A percentile compares a stretch with the other conserved stretches of the same genome.
These are phyloP conservation scores for Helarctos malayanus DNA, from an alignment of 2,797 vertebrate species.

Conservation along the genomic window DNA sequence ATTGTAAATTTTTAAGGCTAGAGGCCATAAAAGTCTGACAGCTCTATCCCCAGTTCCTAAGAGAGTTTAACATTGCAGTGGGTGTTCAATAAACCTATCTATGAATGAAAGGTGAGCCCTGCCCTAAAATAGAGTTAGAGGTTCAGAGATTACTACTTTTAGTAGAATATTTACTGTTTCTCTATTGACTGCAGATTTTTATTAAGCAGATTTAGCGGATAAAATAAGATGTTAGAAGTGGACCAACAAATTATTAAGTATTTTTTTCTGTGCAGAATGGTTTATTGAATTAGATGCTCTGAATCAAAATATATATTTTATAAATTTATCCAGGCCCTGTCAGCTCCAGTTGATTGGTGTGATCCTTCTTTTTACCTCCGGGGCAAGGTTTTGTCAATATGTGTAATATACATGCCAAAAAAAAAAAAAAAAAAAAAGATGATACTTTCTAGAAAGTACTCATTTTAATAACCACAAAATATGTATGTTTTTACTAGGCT, in stretches of 20 bases:
- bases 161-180: background rate
- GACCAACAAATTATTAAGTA: background rate
- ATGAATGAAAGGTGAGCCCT: background rate
- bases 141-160: background rate
- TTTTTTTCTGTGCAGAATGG: conserved; percentile 30
- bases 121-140: background rate
- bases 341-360: background rate
- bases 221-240: conserved; percentile 36
- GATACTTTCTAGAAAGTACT: conserved; percentile 1
- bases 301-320: background rate
- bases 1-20: background rate
- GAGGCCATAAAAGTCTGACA: background rate
- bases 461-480: conserved; percentile 54
- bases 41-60: background rate
- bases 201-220: conserved; percentile 28
- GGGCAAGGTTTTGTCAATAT: conserved; percentile 31
- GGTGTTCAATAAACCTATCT: background rate
- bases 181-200: background rate
- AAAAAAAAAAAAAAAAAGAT: background rate
- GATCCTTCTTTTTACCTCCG: background rate
- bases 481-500: conserved; percentile 40
- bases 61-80: background rate
- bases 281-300: conserved; percentile 18
- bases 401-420: background rate
- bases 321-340: background rate